Evolutionary conservation across 2,797 vertebrate genomes (phyloP), one percentile per base, ranked within the genome.

Genomic region (Oryzias dopingdopingensis): DNA sequence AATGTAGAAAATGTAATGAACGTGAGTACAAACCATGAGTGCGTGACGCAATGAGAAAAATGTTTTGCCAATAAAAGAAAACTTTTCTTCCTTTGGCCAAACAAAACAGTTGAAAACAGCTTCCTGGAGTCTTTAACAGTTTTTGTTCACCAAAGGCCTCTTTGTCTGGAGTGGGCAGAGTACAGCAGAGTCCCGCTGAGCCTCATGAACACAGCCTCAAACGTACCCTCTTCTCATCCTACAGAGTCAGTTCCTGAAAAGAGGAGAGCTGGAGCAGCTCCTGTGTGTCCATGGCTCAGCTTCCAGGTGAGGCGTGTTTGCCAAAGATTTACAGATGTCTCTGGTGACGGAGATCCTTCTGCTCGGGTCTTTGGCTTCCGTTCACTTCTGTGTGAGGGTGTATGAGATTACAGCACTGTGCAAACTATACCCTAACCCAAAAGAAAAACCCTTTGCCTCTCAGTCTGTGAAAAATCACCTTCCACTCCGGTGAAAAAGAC

Each of bases 111-210:
- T 55, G 32, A 79, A 77, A 47, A 49, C 65, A 77, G 70, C 72
- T 84, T 85, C 79, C 64, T 66, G 84, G 80, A 65, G 77, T 88
- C 86, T 83, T 79, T 85, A 83, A 89, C 65, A 80, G 85, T 88
- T 77, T 61, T 70, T 76, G 70, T 86, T 84, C 78, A 81, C 88
- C 89, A 84, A 92, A 92, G 90, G 91, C 90, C 88, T 90, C 89
- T 87, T 89, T 84, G 81, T 88, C 77, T 78, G 82, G 82, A 88
- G 68, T 73, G 84, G 69, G 61, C 75, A 70, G 72, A 77, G 82
- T 81, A 78, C 73, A 74, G 62, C 54, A 65, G 68, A 80, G 75
- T 86, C 80, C 85, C 45, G 41, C 67, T 16, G 78, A 80, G 79
- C 69, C 66, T 63, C 74, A 49, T 56, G 73, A 77, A 84, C 59